phyloP scores from a whole-genome alignment of 2,113 vertebrate genomes.

The Xiphophorus hellerii region DNA sequence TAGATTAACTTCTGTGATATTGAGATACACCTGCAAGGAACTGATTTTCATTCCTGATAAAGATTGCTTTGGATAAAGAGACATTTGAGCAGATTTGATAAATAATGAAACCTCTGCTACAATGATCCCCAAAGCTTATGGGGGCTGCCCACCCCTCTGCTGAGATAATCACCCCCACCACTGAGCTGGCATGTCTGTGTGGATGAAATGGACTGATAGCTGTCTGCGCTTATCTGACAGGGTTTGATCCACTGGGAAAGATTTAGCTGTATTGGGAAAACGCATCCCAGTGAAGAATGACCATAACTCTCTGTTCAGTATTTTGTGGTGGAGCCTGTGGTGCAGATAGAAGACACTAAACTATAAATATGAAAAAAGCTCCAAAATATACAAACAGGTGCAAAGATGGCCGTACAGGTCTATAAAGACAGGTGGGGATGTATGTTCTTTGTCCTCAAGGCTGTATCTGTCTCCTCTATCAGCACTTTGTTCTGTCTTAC shows the following conservation, averaged over 20 bases:
- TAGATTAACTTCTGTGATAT: not conserved
- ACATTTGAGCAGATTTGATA: constrained; percentile 61
- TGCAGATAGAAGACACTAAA: constrained; percentile 17
- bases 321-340: constrained; percentile 44
- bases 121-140: constrained; percentile 54
- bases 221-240: constrained; percentile 72
- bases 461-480: constrained; percentile 68
- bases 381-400: constrained; percentile 26
- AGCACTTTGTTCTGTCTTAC: constrained; percentile 63
- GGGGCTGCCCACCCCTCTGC: constrained; percentile 46
- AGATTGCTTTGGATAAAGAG: constrained; percentile 52
- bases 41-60: constrained; percentile 35
- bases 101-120: constrained; percentile 49
- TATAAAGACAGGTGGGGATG: constrained; percentile 56
- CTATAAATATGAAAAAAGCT: constrained; percentile 8
- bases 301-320: constrained; percentile 58
- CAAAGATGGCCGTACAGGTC: constrained; percentile 22
- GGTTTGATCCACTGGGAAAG: constrained; percentile 67
- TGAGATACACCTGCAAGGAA: not conserved
- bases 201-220: constrained; percentile 73
- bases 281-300: constrained; percentile 37
- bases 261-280: constrained; percentile 58
- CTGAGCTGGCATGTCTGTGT: constrained; percentile 47
- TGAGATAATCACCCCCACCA: constrained; percentile 61
- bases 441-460: constrained; percentile 67